A percentile compares a stretch with the other conserved stretches of the same genome.
Evolutionary conservation across 1,140 invertebrate species (phyloP).

Genomic region (Coboldia fuscipes): DNA sequence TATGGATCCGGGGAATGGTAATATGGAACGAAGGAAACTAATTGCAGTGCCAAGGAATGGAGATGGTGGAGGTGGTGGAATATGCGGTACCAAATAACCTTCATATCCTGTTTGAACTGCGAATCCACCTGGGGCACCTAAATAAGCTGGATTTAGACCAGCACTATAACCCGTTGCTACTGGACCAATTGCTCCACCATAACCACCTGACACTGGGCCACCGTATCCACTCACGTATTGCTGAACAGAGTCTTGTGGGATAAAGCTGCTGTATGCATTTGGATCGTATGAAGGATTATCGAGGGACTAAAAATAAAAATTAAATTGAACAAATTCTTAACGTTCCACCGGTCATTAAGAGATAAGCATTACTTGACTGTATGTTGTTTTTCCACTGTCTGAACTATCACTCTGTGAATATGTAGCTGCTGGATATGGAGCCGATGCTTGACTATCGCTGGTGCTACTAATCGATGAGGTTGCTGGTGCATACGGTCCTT

Average conservation of each 20-base stretch:
- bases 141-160: slow-evolving; percentile 6
- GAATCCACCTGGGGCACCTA: slow-evolving; percentile 6
- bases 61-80: neutral
- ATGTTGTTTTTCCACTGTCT: too few relatives aligned
- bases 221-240: slow-evolving; percentile 17
- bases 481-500: too few relatives aligned
- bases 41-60: slow-evolving; percentile 6
- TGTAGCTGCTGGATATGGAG: too few relatives aligned
- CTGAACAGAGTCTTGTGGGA: slow-evolving; percentile 16
- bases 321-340: too few relatives aligned
- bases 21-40: slow-evolving; percentile 8
- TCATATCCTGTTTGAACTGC: slow-evolving; percentile 21
- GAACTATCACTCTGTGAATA: too few relatives aligned
- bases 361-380: too few relatives aligned
- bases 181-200: neutral
- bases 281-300: slow-evolving; percentile 12
- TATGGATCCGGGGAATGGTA: slow-evolving; percentile 9
- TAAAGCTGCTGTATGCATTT: slow-evolving; percentile 11
- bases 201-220: slow-evolving; percentile 8
- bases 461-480: too few relatives aligned
- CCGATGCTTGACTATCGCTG: too few relatives aligned
- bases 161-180: slow-evolving; percentile 1
- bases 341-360: too few relatives aligned
- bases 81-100: slow-evolving; percentile 14
- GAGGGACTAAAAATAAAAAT: neutral